Base-by-base conservation (phyloP, 2,797 vertebrate species). In the Xyrichtys novacula region DNA sequence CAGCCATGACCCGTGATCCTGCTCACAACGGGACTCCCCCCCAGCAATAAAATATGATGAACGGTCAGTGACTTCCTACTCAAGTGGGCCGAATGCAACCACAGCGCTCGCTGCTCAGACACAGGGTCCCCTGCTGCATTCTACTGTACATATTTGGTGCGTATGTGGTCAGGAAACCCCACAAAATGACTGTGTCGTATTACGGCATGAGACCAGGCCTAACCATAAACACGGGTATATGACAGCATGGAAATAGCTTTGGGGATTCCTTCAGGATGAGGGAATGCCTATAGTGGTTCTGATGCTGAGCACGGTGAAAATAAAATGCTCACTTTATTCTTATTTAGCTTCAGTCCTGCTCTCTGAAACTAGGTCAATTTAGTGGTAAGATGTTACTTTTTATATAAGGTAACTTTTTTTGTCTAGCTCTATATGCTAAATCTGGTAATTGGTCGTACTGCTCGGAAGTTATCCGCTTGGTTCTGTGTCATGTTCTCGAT, bases 201-300 rank as follows among this genome's bases (percentile, higher is more conserved):
- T 87, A 84, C 78, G 4, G 81, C 86, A 79, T 78, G 88, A 90
- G 83, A 86, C 81, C 85, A 74, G 66, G 81, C 61, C 73, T 75
- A 20, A 87, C 86, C 76, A 74, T 80, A 78, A 74, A 69, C 73
- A 78, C 2, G 56, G 68, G 25, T 47, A 75, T 49, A 70, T 86
- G 86, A 90, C 87, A 77, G 78, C 65, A 87, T 89, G 88, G 90
- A 93, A 92, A 91, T 71, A 78, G 78, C 73, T 73, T 46, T 29
- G 55, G 74, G 76, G 81, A 91, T 87, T 92, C 88, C 86, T 88
- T 34, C 53, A 78, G 65, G 61, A 39, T 89, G 78, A 87, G 83
- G 73, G 80, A 85, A 88, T 81, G 77, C 80, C 58, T 80, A 46
- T 71, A 63, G 5, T 4, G 38, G 44, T 59, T 28, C n/a, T 23